Evolutionary conservation across 2,113 vertebrate genomes (phyloP), one percentile per base, ranked within the genome.

Genomic region (Tachuris rubrigastra): DNA sequence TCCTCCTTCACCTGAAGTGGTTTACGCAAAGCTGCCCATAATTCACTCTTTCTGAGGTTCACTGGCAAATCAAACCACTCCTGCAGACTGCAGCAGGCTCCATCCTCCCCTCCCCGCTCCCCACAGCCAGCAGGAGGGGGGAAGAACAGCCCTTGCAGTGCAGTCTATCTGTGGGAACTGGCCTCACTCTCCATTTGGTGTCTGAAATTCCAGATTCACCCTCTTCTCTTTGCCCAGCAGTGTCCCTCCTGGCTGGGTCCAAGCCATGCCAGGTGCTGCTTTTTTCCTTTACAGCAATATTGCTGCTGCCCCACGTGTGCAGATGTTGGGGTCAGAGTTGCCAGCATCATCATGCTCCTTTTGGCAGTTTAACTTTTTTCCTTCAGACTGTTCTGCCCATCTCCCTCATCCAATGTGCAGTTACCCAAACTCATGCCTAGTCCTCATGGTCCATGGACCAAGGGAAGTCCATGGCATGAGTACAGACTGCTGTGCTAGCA

Each of bases 1-100:
- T 94, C 78, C 90, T 96, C 83, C 92, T 97, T 82, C 90, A 95
- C 91, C 95, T 92, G 92, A 95, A 98, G 93, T 95, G 92, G 92
- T 97, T 97, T 97, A 94, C 46, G 13, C 67, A 91, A 71, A 97
- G 86, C 75, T 88, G 93, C 90, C 96, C 75, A 91, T 91, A 89
- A 94, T 86, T 92, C 96, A 96, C 87, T 90, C 89, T 74, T 50
- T 24, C 76, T 74, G 87, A 95, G 86, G 94, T 59, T 85, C 94
- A n/a, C 78, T 46, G 76, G 82, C 96, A 80, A 89, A 97, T 85
- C 94, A 60, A 96, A 85, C 81, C 84, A 85, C 47, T 33, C 31
- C 89, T 72, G 49, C 50, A 63, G 87, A 81, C 66, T 89, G 28
- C 35, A 73, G 41, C 69, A 96, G 80, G 62, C 71, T 59, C 5